These are phyloP conservation scores for Stegastes partitus DNA, from an alignment of 2,113 vertebrate species.

Conservation along the genomic window DNA sequence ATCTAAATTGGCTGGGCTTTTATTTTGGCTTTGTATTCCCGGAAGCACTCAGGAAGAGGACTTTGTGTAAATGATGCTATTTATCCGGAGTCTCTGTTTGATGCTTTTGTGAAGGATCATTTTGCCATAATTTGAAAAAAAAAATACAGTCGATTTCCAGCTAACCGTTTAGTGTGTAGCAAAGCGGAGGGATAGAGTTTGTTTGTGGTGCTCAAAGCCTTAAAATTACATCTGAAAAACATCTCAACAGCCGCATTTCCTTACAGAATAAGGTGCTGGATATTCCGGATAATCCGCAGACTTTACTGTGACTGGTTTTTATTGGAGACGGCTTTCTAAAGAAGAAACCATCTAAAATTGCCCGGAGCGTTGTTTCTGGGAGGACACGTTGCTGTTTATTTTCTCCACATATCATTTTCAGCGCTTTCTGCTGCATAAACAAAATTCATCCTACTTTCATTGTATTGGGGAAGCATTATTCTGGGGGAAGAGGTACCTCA, in stretches of 20 bases:
- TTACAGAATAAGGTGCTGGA: constrained; percentile 16
- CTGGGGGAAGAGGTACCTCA: not conserved
- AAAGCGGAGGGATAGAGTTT: not conserved
- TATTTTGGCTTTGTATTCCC: constrained; percentile 51
- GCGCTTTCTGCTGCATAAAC: constrained; percentile 23
- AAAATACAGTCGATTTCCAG: not conserved
- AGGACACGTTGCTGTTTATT: constrained; percentile 3
- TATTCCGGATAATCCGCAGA: constrained; percentile 32
- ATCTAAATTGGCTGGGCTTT: constrained; percentile 58
- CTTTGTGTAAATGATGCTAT: constrained; percentile 24
- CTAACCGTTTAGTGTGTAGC: not conserved
- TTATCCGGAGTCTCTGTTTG: constrained; percentile 22
- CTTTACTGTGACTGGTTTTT: constrained; percentile 7
- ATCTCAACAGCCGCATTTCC: constrained; percentile 17
- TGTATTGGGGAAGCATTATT: not conserved
- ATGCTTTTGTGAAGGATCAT: constrained; percentile 13
- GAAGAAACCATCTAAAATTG: constrained; percentile 4
- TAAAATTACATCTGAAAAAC: constrained; percentile 42
- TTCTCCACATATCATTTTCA: constrained; percentile 18
- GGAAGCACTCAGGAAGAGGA: constrained; percentile 37
- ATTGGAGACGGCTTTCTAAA: constrained; percentile 19
- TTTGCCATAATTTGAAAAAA: not conserved
- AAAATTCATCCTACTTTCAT: constrained; percentile 3
- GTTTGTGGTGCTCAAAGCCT: constrained; percentile 28
- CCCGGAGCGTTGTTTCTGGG: constrained; percentile 3